A percentile compares a stretch with the other conserved stretches of the same genome.
Conservation (phyloP, 2,113 vertebrate genomes). For the Archocentrus centrarchus region DNA sequence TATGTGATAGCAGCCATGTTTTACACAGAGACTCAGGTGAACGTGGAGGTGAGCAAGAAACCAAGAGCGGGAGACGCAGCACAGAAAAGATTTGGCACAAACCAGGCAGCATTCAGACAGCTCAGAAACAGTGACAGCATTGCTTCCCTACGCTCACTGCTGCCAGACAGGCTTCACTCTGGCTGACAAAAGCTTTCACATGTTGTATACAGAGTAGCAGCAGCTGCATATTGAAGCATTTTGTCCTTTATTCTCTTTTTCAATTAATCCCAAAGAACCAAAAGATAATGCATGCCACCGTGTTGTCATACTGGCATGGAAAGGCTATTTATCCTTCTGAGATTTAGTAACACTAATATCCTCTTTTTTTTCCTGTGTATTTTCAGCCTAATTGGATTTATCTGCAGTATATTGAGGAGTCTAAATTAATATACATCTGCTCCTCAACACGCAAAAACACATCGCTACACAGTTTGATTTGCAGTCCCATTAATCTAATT, state of each 20-base stretch:
- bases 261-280: not conserved
- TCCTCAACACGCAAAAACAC: not conserved
- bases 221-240: not conserved
- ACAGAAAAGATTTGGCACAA: not conserved
- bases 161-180: not conserved
- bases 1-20: not conserved
- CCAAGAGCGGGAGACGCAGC: not conserved
- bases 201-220: not conserved
- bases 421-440: not conserved
- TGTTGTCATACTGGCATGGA: not conserved
- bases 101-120: not conserved
- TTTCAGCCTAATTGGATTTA: not conserved
- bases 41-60: not conserved
- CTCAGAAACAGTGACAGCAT: not conserved
- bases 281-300: not conserved
- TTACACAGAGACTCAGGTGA: not conserved
- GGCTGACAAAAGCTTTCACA: not conserved
- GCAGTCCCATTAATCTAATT: slow-evolving; percentile 10
- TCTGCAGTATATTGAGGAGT: not conserved
- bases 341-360: not conserved
- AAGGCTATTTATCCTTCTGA: not conserved
- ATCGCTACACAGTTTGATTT: slow-evolving; percentile 1
- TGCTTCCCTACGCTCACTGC: not conserved
- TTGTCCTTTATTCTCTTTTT: not conserved
- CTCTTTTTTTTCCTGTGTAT: not conserved